These are phyloP conservation scores for Pseudomyrmex gracilis DNA, from an alignment of 1,140 invertebrate genomes.

Conservation along the genomic window DNA sequence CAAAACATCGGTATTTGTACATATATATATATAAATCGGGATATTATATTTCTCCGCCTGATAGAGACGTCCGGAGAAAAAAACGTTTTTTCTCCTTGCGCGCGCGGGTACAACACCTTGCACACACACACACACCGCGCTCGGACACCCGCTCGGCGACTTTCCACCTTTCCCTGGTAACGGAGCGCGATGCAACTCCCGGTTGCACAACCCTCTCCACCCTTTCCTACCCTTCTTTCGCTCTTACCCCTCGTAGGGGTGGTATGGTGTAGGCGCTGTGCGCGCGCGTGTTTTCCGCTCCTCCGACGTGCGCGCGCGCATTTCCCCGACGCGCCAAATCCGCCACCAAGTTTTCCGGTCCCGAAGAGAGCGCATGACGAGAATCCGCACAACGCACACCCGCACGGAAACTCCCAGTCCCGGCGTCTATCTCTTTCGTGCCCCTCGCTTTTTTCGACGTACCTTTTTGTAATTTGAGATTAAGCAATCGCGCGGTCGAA, in stretches of 20 bases:
- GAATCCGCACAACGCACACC: not conserved
- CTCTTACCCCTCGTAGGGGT: not conserved
- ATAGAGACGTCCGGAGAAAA: not conserved
- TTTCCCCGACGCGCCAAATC: not conserved
- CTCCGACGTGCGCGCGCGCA: constrained; percentile 11
- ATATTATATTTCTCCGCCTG: constrained; percentile 20
- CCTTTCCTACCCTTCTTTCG: not conserved
- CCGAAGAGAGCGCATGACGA: constrained; percentile 74
- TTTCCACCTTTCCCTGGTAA: constrained; percentile 61
- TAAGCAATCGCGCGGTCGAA: no score
- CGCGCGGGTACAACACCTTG: no score
- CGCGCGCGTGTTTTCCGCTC: no score
- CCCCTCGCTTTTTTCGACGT: no score
- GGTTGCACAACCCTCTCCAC: not conserved
- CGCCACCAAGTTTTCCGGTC: constrained; percentile 68
- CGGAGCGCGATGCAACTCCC: constrained; percentile 17
- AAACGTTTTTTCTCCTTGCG: no score
- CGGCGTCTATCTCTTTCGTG: not conserved
- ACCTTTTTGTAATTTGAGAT: no score
- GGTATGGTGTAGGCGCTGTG: no score
- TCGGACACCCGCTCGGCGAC: constrained; percentile 69
- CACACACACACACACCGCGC: constrained; percentile 70
- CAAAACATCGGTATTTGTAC: constrained; percentile 68
- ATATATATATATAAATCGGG: constrained; percentile 70
- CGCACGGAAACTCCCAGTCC: not conserved